Base-by-base conservation (phyloP, 2,888 invertebrate species). In the Ormyrus rosae region DNA sequence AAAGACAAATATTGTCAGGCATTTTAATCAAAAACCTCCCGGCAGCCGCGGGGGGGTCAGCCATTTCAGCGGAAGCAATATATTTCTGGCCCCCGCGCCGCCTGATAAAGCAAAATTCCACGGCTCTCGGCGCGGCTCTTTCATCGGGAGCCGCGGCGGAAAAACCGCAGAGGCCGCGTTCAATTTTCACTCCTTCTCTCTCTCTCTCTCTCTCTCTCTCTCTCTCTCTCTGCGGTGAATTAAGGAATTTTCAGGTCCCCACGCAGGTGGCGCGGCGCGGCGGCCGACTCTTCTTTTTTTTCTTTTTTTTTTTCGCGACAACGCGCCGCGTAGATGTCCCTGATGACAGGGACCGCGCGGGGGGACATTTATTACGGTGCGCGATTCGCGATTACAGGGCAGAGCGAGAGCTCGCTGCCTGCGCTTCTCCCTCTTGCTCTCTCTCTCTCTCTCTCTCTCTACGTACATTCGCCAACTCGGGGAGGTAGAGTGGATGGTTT, bases 311-410 rank as follows among this genome's bases (percentile, higher is more conserved):
- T 34, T 48, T 50, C 11, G 68, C 50, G 48, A 11, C 34, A 34
- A 9, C 13, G 68, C 53, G 46, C 73, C 34, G 75, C 79, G 60
- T 65, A 73, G 76, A 68, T 75, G 71, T 71, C 88, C 86, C 87
- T 90, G 90, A 90, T 90, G 90, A 90, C 89, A 90, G 90, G 86
- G 86, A 87, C 65, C 7, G 75, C 58, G 67, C 67, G 80, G 79
- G 84, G 84, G 85, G 86, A 84, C 85, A 89, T 90, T 90, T 90
- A 90, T 89, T 89, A 89, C 89, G 88, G 89, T 86, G 86, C 88
- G 88, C 90, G 88, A 90, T 86, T 88, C 88, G 82, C 88, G 87
- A 90, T 90, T 90, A 90, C 89, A 90, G 89, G 90, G 90, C 88
- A 79, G 65, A 53, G 82, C 83, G 84, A 80, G 83, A 81, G 85